Evolutionary conservation across 1,140 invertebrate species (phyloP).

Genomic region (Rhizoglyphus robini): DNA sequence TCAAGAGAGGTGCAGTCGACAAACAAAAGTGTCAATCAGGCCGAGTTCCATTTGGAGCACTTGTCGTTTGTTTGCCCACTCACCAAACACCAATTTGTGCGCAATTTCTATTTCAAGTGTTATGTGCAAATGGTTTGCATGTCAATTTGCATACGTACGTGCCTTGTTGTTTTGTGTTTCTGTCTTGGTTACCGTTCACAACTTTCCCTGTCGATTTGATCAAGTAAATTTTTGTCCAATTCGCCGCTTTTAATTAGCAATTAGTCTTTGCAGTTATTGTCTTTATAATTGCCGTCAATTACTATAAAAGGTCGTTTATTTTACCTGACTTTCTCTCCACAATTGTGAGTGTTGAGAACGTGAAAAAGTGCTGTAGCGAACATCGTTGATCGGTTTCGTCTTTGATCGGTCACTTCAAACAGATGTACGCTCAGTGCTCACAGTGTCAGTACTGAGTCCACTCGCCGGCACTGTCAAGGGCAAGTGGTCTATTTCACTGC

Average conservation of each 20-base stretch:
- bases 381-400: no score
- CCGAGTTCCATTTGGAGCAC: conserved; percentile 2
- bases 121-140: not conserved
- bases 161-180: no score
- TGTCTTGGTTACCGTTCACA: no score
- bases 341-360: no score
- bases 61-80: not conserved
- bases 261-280: no score
- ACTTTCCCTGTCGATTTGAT: no score
- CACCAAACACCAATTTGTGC: not conserved
- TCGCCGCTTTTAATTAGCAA: no score
- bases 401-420: not conserved
- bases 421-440: not conserved
- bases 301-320: not conserved
- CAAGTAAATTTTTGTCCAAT: no score
- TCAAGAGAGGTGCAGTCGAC: not conserved
- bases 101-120: not conserved
- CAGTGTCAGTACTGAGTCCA: no score
- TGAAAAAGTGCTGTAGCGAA: no score
- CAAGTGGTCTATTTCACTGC: not conserved
- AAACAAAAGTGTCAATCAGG: not conserved
- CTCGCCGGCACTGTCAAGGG: not conserved
- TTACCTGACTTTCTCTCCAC: not conserved
- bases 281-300: not conserved
- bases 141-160: no score